Conservation (phyloP, 2,888 invertebrate genomes). For the Cryptosula pallasiana region DNA sequence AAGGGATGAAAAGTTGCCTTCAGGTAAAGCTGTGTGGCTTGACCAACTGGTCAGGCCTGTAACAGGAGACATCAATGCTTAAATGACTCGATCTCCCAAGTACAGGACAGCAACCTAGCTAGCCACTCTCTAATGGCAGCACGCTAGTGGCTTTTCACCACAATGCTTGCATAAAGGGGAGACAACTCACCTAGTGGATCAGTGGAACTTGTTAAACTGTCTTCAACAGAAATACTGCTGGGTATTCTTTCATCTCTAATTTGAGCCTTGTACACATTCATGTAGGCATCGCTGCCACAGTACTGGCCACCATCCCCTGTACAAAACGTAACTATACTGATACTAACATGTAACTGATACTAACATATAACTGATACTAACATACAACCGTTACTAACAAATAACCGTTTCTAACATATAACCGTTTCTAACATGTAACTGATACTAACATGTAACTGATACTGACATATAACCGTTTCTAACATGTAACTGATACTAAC, state of each 20-base stretch:
- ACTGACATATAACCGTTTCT: neutral
- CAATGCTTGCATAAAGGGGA: too few relatives aligned
- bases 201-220: neutral
- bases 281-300: neutral
- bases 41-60: neutral
- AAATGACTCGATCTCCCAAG: too few relatives aligned
- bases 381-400: too few relatives aligned
- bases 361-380: too few relatives aligned
- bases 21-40: neutral
- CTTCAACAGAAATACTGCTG: neutral
- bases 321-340: neutral
- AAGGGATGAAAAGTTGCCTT: neutral
- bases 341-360: neutral
- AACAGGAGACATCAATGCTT: neutral
- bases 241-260: slow-evolving; percentile 7
- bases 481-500: neutral
- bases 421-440: too few relatives aligned
- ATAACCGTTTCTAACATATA: too few relatives aligned
- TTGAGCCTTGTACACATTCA: neutral
- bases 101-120: too few relatives aligned
- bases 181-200: slow-evolving; percentile 1
- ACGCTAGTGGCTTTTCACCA: too few relatives aligned
- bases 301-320: neutral
- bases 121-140: too few relatives aligned
- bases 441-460: neutral